Conservation (phyloP, 2,113 vertebrate species). For the Oreochromis niloticus region DNA sequence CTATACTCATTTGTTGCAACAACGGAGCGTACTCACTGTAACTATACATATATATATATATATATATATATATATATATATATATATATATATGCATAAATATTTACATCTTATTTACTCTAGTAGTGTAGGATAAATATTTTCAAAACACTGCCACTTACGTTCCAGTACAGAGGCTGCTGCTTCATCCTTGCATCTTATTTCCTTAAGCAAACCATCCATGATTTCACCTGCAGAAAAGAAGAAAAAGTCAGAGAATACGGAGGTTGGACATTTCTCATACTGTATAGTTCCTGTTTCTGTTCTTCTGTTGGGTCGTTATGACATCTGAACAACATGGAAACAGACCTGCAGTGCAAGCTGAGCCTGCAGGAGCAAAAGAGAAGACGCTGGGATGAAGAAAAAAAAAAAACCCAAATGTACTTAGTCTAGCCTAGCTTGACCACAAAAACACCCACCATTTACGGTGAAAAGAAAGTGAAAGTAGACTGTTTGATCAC, state of each 20-base stretch:
- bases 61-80: too few species aligned
- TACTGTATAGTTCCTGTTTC: neutral
- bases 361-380: neutral
- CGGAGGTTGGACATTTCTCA: neutral
- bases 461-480: neutral
- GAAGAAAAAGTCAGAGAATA: neutral
- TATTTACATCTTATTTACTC: neutral
- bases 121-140: too few species aligned
- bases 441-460: neutral
- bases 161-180: neutral
- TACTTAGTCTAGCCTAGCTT: neutral
- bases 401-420: neutral
- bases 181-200: rapidly evolving
- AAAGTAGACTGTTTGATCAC: neutral
- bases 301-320: neutral
- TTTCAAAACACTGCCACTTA: neutral
- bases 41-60: too few species aligned
- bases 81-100: too few species aligned
- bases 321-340: neutral
- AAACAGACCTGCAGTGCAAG: neutral
- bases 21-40: neutral
- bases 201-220: neutral
- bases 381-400: neutral
- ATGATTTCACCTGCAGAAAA: constrained; percentile 3
- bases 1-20: neutral